These are phyloP conservation scores for Liopterus haemorrhoidalis DNA, from an alignment of 2,888 invertebrate genomes.

Conservation along the genomic window DNA sequence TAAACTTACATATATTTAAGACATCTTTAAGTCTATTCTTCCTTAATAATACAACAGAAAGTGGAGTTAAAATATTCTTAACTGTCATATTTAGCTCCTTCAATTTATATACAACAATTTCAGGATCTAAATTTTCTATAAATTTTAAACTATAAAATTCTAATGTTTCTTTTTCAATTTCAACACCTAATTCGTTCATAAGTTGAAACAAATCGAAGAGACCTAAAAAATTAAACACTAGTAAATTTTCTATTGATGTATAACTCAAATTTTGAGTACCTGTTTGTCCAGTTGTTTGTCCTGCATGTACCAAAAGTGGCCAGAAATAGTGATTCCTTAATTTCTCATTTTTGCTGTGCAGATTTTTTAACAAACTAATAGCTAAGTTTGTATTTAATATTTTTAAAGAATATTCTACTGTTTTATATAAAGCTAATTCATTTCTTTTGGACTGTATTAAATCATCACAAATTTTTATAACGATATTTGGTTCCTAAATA, in stretches of 20 bases:
- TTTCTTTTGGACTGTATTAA: constrained; percentile 48
- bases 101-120: constrained; percentile 50
- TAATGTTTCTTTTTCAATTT: constrained; percentile 55
- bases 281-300: constrained; percentile 50
- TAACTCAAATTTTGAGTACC: constrained; percentile 38
- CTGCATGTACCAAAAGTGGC: constrained; percentile 54
- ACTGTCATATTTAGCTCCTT: constrained; percentile 45
- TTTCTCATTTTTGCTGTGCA: constrained; percentile 20
- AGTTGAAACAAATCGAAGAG: constrained; percentile 50
- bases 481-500: constrained; percentile 46
- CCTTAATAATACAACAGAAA: constrained; percentile 48
- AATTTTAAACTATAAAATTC: constrained; percentile 52
- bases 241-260: neutral
- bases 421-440: constrained; percentile 42
- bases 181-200: constrained; percentile 52
- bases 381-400: constrained; percentile 47
- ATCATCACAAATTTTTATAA: constrained; percentile 47
- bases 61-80: constrained; percentile 45
- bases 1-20: constrained; percentile 17
- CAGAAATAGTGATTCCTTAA: constrained; percentile 61
- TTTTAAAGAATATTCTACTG: constrained; percentile 48
- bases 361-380: constrained; percentile 44
- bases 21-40: constrained; percentile 44
- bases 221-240: constrained; percentile 40
- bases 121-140: constrained; percentile 49